Conservation (phyloP, 2,113 vertebrate species). For the zebrafish (Danio rerio) region GRCz12tu NC_133188.1:27862001-27862500, state of each 20-base stretch:
- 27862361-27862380: conserved; percentile 45
- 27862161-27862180: conserved; percentile 33
- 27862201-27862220: conserved; percentile 39
- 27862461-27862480: neutral
- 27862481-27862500: neutral
- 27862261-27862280: conserved; percentile 67
- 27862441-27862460: neutral
- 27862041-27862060: conserved; percentile 27
- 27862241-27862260: conserved; percentile 62
- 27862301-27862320: conserved; percentile 48
- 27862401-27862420: conserved; percentile 33
- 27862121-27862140: neutral
- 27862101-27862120: neutral
- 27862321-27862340: conserved; percentile 49
- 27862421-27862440: conserved; percentile 17
- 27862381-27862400: conserved; percentile 39
- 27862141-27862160: conserved; percentile 1
- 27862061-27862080: neutral
- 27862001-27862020: neutral
- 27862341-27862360: conserved; percentile 37
- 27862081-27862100: neutral
- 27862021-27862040: conserved; percentile 5
- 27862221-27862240: conserved; percentile 50
- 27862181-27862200: conserved; percentile 46
- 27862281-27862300: conserved; percentile 63